A percentile compares a stretch with the other conserved stretches of the same genome.
Evolutionary conservation across 2,888 invertebrate species (phyloP).

Genomic region (Hypena proboscidalis): DNA sequence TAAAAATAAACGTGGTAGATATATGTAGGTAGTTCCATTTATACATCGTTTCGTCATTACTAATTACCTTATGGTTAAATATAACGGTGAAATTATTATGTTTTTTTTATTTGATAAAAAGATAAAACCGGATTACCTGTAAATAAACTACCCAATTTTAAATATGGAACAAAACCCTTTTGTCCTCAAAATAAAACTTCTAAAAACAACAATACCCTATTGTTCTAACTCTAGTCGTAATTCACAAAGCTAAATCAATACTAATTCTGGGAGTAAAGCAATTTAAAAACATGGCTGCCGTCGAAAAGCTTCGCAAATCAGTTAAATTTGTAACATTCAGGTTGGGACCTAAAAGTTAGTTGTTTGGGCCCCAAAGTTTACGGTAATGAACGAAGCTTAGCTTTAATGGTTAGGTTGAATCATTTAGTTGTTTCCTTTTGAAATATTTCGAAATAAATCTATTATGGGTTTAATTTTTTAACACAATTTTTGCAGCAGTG

Average conservation of each 20-base stretch:
- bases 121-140: too few relatives aligned
- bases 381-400: conserved; percentile 36
- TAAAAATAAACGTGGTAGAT: too few relatives aligned
- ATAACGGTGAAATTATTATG: too few relatives aligned
- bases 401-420: conserved; percentile 37
- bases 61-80: too few relatives aligned
- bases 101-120: too few relatives aligned
- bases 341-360: conserved; percentile 39
- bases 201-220: background rate
- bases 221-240: background rate
- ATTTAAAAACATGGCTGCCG: conserved; percentile 34
- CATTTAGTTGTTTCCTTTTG: conserved; percentile 24
- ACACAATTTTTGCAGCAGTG: too few relatives aligned
- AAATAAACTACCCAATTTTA: too few relatives aligned
- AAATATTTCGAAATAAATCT: too few relatives aligned
- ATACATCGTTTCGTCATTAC: too few relatives aligned
- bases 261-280: conserved; percentile 12
- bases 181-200: background rate
- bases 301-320: conserved; percentile 30
- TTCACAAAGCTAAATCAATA: background rate
- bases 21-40: too few relatives aligned
- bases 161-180: too few relatives aligned
- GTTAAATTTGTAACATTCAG: conserved; percentile 28
- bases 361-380: conserved; percentile 39
- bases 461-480: too few relatives aligned